Base-by-base conservation (phyloP, 2,888 invertebrate species). In the Scotopteryx bipunctaria region DNA sequence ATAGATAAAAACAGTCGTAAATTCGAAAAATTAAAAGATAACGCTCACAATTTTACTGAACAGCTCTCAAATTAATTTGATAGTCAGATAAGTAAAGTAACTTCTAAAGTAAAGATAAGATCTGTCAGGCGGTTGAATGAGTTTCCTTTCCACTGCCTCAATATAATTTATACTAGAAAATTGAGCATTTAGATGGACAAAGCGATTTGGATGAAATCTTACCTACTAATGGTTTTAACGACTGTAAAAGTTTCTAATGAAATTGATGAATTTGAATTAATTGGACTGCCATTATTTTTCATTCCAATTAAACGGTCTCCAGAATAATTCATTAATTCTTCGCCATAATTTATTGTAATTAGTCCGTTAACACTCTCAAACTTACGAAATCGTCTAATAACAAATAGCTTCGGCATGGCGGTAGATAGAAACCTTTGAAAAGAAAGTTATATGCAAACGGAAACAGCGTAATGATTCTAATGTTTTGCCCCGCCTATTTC, bases 1-100 rank as follows among this genome's bases (percentile, higher is more conserved):
- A 14, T 25, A 35, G 40, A 33, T 33, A 47, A 36, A 47, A 32
- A 23, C 5, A 43, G 32, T 27, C 27, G 29, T 50, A 37, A 45
- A 41, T 36, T 41, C 21, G 19, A 32, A 43, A 38, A 27, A 37
- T 29, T 14, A 42, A n/a, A 19, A 44, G 57, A 58, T 58, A 51
- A 49, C 42, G 37, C 53, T 46, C 31, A 47, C 46, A 45, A 40
- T 29, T 51, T 32, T 27, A 25, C 36, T 40, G 37, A 44, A 50
- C 38, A 38, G 46, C 51, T 57, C 55, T 46, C 31, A 42, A 57
- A 57, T 53, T 57, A 55, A 59, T 55, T 59, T 46, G 52, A 57
- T 55, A 35, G 29, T 14, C 13, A 40, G 60, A 60, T 60, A 60
- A 60, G 41, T 35, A 48, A 53, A 53, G 38, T 50, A 36, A 42